Conservation (phyloP, 2,888 invertebrate genomes). For the Cyrtodaria siliqua region DNA sequence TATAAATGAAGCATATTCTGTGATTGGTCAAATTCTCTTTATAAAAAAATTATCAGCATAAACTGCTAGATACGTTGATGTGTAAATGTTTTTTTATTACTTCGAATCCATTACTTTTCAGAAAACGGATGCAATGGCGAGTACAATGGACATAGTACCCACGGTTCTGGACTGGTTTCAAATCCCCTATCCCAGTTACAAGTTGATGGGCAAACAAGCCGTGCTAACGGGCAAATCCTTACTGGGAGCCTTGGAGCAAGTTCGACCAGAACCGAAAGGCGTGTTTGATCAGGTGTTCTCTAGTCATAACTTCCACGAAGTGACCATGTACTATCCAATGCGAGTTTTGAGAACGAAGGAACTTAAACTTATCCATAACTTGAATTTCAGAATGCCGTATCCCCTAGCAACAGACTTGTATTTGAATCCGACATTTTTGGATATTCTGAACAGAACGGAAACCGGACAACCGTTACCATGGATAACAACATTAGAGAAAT, state of each 20-base stretch:
- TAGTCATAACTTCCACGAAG: constrained; percentile 95
- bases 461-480: constrained; percentile 90
- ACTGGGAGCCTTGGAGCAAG: constrained; percentile 89
- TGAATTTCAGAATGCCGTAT: constrained; percentile 94
- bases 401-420: constrained; percentile 97
- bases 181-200: constrained; percentile 86
- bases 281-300: constrained; percentile 88
- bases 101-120: no score
- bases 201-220: constrained; percentile 71
- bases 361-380: constrained; percentile 96
- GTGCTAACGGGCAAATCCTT: constrained; percentile 90
- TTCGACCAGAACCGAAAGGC: not conserved
- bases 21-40: no score
- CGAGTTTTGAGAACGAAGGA: constrained; percentile 91
- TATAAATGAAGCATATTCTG: no score
- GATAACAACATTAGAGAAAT: constrained; percentile 92
- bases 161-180: constrained; percentile 94
- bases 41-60: no score
- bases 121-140: constrained; percentile 91
- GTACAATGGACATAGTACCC: constrained; percentile 93
- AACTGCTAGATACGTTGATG: no score
- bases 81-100: no score
- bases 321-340: constrained; percentile 98
- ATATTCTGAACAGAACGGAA: constrained; percentile 90
- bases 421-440: constrained; percentile 94